These are phyloP conservation scores for Limnephilus rhombicus DNA, from an alignment of 2,888 invertebrate species.

Conservation along the genomic window DNA sequence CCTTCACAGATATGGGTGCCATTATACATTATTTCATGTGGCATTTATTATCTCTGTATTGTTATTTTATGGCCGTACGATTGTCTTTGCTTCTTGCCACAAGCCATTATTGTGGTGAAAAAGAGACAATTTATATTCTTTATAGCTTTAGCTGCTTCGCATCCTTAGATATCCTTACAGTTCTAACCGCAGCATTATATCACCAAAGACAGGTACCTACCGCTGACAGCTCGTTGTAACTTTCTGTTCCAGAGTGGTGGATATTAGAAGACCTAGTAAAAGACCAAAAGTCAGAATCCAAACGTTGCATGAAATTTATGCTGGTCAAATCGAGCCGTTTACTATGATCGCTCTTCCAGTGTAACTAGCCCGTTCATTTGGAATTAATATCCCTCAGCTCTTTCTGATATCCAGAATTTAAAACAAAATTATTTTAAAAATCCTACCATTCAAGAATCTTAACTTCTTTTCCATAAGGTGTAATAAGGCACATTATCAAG, in stretches of 20 bases:
- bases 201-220: background rate
- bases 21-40: background rate
- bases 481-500: too few relatives aligned
- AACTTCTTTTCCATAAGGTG: too few relatives aligned
- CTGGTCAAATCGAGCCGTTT: too few relatives aligned
- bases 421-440: too few relatives aligned
- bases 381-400: too few relatives aligned
- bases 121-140: background rate
- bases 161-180: background rate
- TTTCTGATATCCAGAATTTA: too few relatives aligned
- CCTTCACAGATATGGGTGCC: background rate
- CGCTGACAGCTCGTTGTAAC: background rate
- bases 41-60: background rate
- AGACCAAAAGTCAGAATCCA: too few relatives aligned
- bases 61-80: background rate
- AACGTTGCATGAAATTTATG: too few relatives aligned
- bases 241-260: background rate
- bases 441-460: too few relatives aligned
- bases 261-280: too few relatives aligned
- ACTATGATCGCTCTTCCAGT: too few relatives aligned
- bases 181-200: background rate
- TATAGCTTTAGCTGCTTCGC: background rate
- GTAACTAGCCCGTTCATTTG: too few relatives aligned
- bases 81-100: background rate
- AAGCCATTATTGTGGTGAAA: background rate